Percentiles rank a stretch among this genome's conserved stretches.
phyloP scores from a whole-genome alignment of 2,113 vertebrate genomes.

The Plecturocebus donacophilus region DNA sequence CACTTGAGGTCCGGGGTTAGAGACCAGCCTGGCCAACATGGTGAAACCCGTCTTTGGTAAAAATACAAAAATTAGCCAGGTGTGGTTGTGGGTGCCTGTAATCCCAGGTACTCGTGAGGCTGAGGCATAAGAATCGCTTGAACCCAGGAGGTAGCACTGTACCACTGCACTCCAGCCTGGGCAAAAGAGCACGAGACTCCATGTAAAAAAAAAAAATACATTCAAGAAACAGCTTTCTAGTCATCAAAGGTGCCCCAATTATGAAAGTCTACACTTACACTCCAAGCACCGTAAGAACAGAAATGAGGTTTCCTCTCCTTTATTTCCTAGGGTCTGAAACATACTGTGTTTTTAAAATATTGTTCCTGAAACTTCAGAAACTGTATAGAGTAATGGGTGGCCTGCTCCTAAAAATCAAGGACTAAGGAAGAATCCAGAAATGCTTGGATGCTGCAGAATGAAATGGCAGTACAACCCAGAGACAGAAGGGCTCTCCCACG shows the following conservation, averaged over 20 bases:
- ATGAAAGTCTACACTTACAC: not conserved
- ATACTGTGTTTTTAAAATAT: conserved; percentile 11
- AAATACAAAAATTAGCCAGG: too few species aligned
- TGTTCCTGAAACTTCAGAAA: conserved; percentile 18
- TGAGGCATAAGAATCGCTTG: too few species aligned
- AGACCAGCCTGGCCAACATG: too few species aligned
- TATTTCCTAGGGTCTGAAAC: conserved; percentile 9
- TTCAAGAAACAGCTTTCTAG: conserved; percentile 45
- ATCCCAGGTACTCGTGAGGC: too few species aligned
- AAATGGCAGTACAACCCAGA: not conserved
- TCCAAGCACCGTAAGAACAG: not conserved
- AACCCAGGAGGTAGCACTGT: too few species aligned
- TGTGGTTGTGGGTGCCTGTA: too few species aligned
- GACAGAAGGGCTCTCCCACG: not conserved
- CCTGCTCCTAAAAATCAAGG: conserved; percentile 48
- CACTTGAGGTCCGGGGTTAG: too few species aligned
- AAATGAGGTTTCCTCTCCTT: conserved; percentile 42
- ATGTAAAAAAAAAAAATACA: not conserved
- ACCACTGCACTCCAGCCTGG: too few species aligned
- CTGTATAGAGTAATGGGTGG: not conserved
- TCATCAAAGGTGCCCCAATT: not conserved
- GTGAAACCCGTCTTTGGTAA: too few species aligned
- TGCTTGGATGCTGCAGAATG: conserved; percentile 23
- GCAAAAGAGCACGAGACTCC: too few species aligned
- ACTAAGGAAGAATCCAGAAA: conserved; percentile 47